A percentile compares a stretch with the other conserved stretches of the same genome.
phyloP scores from a whole-genome alignment of 2,797 vertebrate genomes.

The Semotilus atromaculatus region DNA sequence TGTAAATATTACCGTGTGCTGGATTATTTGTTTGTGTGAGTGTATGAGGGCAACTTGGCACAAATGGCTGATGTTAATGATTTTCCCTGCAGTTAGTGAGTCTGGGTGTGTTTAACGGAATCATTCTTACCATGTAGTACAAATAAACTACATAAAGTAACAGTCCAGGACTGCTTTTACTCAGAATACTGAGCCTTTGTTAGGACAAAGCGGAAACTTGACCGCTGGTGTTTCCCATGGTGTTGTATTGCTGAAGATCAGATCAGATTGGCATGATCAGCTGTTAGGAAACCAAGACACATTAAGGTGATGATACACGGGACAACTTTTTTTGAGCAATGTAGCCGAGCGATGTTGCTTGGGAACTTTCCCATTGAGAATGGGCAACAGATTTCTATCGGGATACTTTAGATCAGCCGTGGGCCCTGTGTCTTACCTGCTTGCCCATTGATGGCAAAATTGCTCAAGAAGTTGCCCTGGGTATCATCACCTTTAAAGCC shows the following conservation, averaged over 20 bases:
- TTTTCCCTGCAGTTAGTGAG: conserved; percentile 3
- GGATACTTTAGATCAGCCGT: not conserved
- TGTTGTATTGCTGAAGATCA: conserved; percentile 20
- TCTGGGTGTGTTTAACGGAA: not conserved
- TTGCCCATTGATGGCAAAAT: not conserved
- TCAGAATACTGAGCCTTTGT: conserved; percentile 34
- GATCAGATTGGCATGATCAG: conserved; percentile 22
- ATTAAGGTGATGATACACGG: not conserved
- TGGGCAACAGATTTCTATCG: not conserved
- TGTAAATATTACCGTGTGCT: conserved; percentile 2
- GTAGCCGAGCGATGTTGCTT: not conserved
- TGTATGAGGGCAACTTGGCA: not conserved
- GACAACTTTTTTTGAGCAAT: not conserved
- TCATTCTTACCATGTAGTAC: not conserved
- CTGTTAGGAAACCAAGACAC: conserved; percentile 20
- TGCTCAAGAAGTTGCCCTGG: not conserved
- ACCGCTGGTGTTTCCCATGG: conserved; percentile 34
- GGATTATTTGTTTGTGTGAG: conserved; percentile 23
- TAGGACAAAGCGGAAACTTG: conserved; percentile 1
- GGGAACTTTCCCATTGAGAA: not conserved
- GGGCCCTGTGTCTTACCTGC: too few relatives aligned
- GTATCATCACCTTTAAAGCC: not conserved
- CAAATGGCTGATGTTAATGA: conserved; percentile 8
- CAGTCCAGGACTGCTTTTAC: conserved; percentile 6
- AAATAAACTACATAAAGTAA: conserved; percentile 31